Percentiles rank a stretch among this genome's conserved stretches.
Conservation (phyloP, 2,113 vertebrate genomes). For the Calidris pugnax region DNA sequence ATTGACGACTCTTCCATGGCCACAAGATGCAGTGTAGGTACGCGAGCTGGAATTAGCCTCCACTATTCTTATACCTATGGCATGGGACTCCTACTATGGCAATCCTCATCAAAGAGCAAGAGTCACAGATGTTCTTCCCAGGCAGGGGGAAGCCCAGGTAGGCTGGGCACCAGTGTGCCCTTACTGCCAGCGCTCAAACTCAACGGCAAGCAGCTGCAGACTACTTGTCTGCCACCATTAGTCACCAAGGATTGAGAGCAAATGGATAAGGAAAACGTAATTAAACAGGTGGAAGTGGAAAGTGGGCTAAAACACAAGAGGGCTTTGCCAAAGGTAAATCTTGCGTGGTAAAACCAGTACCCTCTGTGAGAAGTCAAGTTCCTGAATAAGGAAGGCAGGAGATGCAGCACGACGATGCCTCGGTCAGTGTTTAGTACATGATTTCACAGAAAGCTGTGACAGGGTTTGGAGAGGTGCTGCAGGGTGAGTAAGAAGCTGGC, state of each 20-base stretch:
- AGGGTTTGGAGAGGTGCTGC: background rate
- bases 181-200: background rate
- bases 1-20: fast-evolving
- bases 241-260: background rate
- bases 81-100: background rate
- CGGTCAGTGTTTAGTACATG: fast-evolving
- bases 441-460: background rate
- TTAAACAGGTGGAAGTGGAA: background rate
- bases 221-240: background rate
- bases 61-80: background rate
- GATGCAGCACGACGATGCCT: background rate
- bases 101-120: background rate
- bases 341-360: background rate
- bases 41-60: background rate
- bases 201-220: background rate
- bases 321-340: background rate
- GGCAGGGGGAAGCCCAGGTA: background rate
- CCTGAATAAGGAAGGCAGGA: background rate
- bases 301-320: background rate
- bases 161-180: fast-evolving
- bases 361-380: background rate
- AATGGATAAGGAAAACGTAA: background rate
- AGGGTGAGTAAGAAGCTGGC: background rate
- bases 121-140: background rate
- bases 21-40: fast-evolving